These are phyloP conservation scores for Nymphalis polychloros DNA, from an alignment of 2,888 invertebrate species.

Conservation along the genomic window DNA sequence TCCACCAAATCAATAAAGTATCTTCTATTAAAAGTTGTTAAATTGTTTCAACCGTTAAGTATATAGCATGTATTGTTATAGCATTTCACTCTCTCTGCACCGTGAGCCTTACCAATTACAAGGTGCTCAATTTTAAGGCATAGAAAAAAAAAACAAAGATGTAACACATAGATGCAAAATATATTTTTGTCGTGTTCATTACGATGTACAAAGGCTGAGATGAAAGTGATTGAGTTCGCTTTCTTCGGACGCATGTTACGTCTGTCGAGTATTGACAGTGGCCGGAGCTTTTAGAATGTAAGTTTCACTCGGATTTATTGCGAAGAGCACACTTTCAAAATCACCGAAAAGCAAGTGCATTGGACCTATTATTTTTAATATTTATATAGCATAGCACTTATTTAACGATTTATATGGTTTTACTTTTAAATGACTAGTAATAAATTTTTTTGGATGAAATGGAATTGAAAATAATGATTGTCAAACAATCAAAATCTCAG, in stretches of 20 bases:
- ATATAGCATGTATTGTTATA: slow-evolving; percentile 31
- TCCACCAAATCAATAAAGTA: too few species aligned
- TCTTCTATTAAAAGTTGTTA: background rate
- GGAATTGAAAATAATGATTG: too few species aligned
- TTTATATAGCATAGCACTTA: background rate
- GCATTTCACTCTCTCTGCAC: slow-evolving; percentile 43
- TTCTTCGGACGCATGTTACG: slow-evolving; percentile 49
- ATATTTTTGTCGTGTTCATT: slow-evolving; percentile 71
- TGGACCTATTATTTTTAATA: background rate
- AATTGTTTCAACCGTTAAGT: background rate
- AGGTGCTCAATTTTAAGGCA: slow-evolving; percentile 59
- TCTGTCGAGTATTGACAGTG: slow-evolving; percentile 55
- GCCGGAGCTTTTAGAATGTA: slow-evolving; percentile 39
- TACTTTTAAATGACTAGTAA: background rate
- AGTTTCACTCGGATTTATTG: slow-evolving; percentile 42
- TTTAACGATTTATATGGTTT: background rate
- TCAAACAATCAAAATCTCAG: background rate
- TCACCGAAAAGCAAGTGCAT: slow-evolving; percentile 21
- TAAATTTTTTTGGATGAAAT: too few species aligned
- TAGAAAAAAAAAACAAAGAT: slow-evolving; percentile 61
- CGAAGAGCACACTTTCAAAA: slow-evolving; percentile 34
- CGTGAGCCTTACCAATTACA: slow-evolving; percentile 44
- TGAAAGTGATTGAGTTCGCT: slow-evolving; percentile 77
- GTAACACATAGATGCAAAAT: slow-evolving; percentile 77
- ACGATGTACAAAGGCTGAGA: slow-evolving; percentile 60